Evolutionary conservation across 2,888 invertebrate genomes (phyloP).

Genomic region (Melieria omissa): DNA sequence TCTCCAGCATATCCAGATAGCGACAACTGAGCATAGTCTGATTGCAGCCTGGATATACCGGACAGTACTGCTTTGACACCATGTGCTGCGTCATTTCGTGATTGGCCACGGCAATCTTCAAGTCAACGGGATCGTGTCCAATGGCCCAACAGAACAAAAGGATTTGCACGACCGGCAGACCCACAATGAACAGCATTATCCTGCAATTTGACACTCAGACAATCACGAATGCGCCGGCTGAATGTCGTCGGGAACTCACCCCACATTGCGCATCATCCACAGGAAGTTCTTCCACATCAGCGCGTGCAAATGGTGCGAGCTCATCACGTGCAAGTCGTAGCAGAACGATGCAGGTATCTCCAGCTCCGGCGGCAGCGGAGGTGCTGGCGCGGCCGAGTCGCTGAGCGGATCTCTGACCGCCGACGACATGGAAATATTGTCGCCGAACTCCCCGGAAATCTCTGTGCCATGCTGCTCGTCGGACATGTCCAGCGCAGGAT

Average conservation of each 20-base stretch:
- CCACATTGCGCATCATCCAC: slow-evolving; percentile 86
- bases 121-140: slow-evolving; percentile 84
- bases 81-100: slow-evolving; percentile 73
- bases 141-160: slow-evolving; percentile 88
- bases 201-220: slow-evolving; percentile 65
- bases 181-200: slow-evolving; percentile 85
- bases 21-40: slow-evolving; percentile 79
- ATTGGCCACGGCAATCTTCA: slow-evolving; percentile 84
- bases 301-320: slow-evolving; percentile 80
- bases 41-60: slow-evolving; percentile 71
- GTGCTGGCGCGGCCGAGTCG: slow-evolving; percentile 69
- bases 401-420: slow-evolving; percentile 75
- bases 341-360: slow-evolving; percentile 69
- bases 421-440: slow-evolving; percentile 83
- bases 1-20: slow-evolving; percentile 77
- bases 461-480: slow-evolving; percentile 76
- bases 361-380: slow-evolving; percentile 79
- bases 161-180: slow-evolving; percentile 87
- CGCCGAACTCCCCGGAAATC: slow-evolving; percentile 88
- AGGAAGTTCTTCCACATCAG: slow-evolving; percentile 89
- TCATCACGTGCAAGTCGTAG: slow-evolving; percentile 74
- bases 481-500: slow-evolving; percentile 75
- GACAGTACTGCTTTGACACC: slow-evolving; percentile 67
- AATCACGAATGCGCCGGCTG: background rate
- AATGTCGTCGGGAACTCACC: slow-evolving; percentile 69